Percentiles rank a stretch among this genome's conserved stretches.
Evolutionary conservation across 2,888 invertebrate species (phyloP).

Genomic region (Drymonia ruficornis): DNA sequence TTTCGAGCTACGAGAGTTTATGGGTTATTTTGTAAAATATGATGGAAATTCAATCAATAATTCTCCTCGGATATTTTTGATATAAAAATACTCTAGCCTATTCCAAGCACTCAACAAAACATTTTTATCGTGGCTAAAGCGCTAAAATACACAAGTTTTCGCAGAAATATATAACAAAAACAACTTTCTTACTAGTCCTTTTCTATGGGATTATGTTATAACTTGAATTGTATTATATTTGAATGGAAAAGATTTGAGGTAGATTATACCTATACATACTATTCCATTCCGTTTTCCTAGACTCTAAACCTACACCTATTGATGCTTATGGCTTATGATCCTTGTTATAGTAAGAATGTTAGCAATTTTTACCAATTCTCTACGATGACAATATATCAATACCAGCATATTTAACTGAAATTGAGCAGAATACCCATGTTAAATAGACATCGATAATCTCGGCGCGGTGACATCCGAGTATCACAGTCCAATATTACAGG

Average conservation of each 20-base stretch:
- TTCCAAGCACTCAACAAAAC: neutral
- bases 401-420: too few species aligned
- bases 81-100: neutral
- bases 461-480: slow-evolving; percentile 43
- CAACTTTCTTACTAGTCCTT: neutral
- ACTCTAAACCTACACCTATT: slow-evolving; percentile 4
- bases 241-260: neutral
- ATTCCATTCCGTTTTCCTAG: neutral
- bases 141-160: neutral
- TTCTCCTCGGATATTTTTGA: too few species aligned
- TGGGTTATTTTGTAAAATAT: too few species aligned
- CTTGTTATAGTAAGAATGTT: too few species aligned
- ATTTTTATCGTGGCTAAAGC: neutral
- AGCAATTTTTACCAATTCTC: too few species aligned
- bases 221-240: neutral
- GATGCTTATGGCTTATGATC: too few species aligned
- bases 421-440: too few species aligned
- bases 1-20: too few species aligned
- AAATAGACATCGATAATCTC: slow-evolving; percentile 56
- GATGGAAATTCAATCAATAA: too few species aligned
- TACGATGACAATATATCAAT: too few species aligned
- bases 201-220: neutral
- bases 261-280: too few species aligned
- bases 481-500: slow-evolving; percentile 75
- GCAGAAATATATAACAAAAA: neutral